phyloP scores from a whole-genome alignment of 2,113 vertebrate species.

The Ceyx margarethae region DNA sequence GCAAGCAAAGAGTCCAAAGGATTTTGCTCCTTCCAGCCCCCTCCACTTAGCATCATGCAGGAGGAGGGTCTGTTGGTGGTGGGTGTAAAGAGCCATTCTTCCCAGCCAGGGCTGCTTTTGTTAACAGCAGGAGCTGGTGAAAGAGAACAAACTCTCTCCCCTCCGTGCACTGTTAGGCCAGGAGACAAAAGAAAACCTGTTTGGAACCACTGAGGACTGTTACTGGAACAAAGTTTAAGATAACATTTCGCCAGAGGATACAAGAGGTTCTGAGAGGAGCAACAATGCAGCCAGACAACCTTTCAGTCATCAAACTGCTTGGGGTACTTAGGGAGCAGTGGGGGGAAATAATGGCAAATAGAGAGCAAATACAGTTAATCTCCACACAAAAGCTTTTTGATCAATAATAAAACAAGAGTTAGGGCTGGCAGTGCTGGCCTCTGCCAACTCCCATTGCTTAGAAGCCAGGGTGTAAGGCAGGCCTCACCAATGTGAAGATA shows the following conservation, averaged over 20 bases:
- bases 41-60: not conserved
- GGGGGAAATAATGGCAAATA: slow-evolving; percentile 27
- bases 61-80: slow-evolving; percentile 57
- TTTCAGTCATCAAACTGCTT: slow-evolving; percentile 51
- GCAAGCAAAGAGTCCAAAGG: not conserved
- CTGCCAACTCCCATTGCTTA: not conserved
- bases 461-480: not conserved
- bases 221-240: slow-evolving; percentile 58
- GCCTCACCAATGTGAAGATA: slow-evolving; percentile 34
- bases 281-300: slow-evolving; percentile 48
- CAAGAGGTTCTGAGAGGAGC: slow-evolving; percentile 42
- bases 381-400: slow-evolving; percentile 36
- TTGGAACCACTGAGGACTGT: slow-evolving; percentile 63
- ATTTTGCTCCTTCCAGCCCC: not conserved
- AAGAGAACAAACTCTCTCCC: slow-evolving; percentile 52
- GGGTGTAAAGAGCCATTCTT: slow-evolving; percentile 20
- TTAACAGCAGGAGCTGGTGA: slow-evolving; percentile 20
- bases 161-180: slow-evolving; percentile 2
- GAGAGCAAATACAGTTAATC: slow-evolving; percentile 43
- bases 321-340: slow-evolving; percentile 38
- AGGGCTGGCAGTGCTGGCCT: not conserved
- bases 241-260: slow-evolving; percentile 67
- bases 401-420: slow-evolving; percentile 11
- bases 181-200: slow-evolving; percentile 64
- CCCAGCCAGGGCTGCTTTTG: slow-evolving; percentile 51